Base-by-base conservation (phyloP, 1,140 invertebrate genomes). In the Saccostrea cuccullata region DNA sequence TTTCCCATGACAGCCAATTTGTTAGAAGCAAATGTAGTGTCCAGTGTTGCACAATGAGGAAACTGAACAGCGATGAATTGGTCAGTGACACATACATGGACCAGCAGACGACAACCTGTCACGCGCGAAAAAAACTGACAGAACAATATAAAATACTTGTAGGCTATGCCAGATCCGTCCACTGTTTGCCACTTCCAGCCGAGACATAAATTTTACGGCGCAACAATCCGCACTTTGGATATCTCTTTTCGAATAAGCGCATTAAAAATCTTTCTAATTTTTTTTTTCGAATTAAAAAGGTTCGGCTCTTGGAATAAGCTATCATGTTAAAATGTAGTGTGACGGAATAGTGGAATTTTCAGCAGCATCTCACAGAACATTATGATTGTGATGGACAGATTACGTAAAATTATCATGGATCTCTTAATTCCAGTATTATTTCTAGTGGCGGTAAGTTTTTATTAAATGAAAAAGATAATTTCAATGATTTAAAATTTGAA, bases 51-150 rank as follows among this genome's bases (percentile, higher is more conserved):
- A 77, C 70, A 77, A 77, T 36, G 30, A 40, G 11, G 26, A 64
- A 64, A 64, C 58, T 64, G 58, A 64, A 20, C 70, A 77, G 30
- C 23, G 4, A 77, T 77, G 70, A 77, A 77, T 77, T 77, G 70
- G 70, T 77, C 70, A 77, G 23, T 77, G 70, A 77, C 70, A 77
- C 70, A 77, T 77, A 77, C 70, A 77, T 77, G 70, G 70, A 36
- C 70, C 23, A 77, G 26, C 70, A 77, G 70, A 77, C 70, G 70
- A 77, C 70, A 77, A 77, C 26, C 70, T 77, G 70, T 77, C 70
- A 77, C 70, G 70, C 70, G 70, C 70, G 70, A 77, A 77, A 77
- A 77, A 77, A 77, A 47, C 47, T 77, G 70, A 77, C 70, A 26
- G 70, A 77, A 26, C 70, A 77, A 77, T 77, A 77, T 77, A 77